Evolutionary conservation across 1,140 invertebrate genomes (phyloP).

Genomic region (Dendrolimus kikuchii): DNA sequence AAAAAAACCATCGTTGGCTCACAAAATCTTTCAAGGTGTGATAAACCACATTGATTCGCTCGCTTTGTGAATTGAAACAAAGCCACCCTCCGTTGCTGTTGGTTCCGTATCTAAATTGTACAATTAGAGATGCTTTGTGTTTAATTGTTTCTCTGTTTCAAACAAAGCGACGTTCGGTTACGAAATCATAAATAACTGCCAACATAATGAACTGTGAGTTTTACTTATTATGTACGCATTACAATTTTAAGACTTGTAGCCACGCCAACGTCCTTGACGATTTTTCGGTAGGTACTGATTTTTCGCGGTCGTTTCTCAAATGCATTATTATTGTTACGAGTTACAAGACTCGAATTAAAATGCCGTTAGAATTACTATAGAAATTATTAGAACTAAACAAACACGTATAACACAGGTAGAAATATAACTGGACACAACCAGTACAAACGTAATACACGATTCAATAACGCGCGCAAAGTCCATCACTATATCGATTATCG

Average conservation of each 20-base stretch:
- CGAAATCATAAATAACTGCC: constrained; percentile 25
- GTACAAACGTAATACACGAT: too few relatives aligned
- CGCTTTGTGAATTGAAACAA: constrained; percentile 4
- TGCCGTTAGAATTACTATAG: too few relatives aligned
- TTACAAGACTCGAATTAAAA: too few relatives aligned
- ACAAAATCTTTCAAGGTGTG: constrained; percentile 7
- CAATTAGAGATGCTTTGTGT: constrained; percentile 32
- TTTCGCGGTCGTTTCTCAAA: too few relatives aligned
- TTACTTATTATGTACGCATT: neutral
- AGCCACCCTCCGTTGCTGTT: constrained; percentile 7
- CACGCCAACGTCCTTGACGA: too few relatives aligned
- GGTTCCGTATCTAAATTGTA: constrained; percentile 25
- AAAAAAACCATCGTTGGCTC: constrained; percentile 3
- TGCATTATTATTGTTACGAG: too few relatives aligned
- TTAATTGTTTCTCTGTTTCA: constrained; percentile 29
- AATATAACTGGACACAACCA: too few relatives aligned
- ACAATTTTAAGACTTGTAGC: neutral
- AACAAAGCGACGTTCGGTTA: constrained; percentile 15
- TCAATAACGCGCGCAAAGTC: too few relatives aligned
- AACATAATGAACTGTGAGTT: constrained; percentile 17
- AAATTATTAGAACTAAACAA: too few relatives aligned
- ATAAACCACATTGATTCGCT: constrained; percentile 4
- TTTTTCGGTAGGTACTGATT: too few relatives aligned
- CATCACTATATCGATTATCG: too few relatives aligned
- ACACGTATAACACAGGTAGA: too few relatives aligned